phyloP scores from a whole-genome alignment of 2,888 invertebrate genomes.

The Spisula subtruncata region DNA sequence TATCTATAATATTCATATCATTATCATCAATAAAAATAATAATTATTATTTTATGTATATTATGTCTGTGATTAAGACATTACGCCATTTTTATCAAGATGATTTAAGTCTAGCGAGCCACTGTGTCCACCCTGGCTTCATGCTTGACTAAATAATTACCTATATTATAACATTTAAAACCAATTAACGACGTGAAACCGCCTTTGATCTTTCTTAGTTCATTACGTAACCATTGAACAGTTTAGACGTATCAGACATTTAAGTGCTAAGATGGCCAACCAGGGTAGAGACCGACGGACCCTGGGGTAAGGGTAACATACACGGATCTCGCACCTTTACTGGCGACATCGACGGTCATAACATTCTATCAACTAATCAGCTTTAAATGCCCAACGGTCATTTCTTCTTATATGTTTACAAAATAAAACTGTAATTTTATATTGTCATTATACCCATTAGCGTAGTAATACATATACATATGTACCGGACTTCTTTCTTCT shows the following conservation, averaged over 20 bases:
- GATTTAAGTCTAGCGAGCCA: background rate
- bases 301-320: slow-evolving; percentile 44
- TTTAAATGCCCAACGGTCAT: slow-evolving; percentile 56
- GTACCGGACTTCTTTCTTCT: slow-evolving; percentile 14
- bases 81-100: background rate
- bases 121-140: background rate
- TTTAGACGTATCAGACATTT: slow-evolving; percentile 28
- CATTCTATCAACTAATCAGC: slow-evolving; percentile 63
- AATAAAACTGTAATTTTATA: slow-evolving; percentile 41
- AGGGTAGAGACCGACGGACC: background rate
- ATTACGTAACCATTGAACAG: slow-evolving; percentile 38
- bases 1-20: slow-evolving; percentile 12
- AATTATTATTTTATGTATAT: background rate
- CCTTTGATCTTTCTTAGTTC: slow-evolving; percentile 50
- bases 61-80: background rate
- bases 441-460: slow-evolving; percentile 32
- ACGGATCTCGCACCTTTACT: slow-evolving; percentile 54
- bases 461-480: background rate
- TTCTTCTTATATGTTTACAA: slow-evolving; percentile 39
- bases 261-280: slow-evolving; percentile 39
- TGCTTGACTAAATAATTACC: slow-evolving; percentile 16
- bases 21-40: slow-evolving; percentile 9
- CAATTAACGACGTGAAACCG: slow-evolving; percentile 47
- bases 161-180: slow-evolving; percentile 39
- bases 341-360: slow-evolving; percentile 60